These are phyloP conservation scores for Pimpla rufipes DNA, from an alignment of 2,888 invertebrate species.

Conservation along the genomic window DNA sequence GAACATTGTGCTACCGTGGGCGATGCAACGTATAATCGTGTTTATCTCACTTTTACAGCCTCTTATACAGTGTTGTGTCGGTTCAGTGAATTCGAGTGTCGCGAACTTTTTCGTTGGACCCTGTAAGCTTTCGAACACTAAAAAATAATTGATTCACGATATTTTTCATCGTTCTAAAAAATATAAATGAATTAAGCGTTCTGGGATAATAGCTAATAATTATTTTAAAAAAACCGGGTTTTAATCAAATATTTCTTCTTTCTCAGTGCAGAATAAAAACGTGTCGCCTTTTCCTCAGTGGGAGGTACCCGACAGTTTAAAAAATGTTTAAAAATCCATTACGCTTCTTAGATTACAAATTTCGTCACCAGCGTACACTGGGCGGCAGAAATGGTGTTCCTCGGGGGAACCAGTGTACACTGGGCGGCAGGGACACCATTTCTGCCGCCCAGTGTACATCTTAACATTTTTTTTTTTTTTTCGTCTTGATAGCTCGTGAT, in stretches of 20 bases:
- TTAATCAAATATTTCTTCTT: too few relatives aligned
- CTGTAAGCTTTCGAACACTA: not conserved
- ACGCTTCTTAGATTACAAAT: not conserved
- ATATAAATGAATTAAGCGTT: too few relatives aligned
- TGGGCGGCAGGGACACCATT: too few relatives aligned
- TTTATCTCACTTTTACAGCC: constrained; percentile 11
- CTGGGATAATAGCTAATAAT: too few relatives aligned
- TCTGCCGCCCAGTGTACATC: too few relatives aligned
- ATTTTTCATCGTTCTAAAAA: too few relatives aligned
- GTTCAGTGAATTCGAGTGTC: not conserved
- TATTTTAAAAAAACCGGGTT: not conserved
- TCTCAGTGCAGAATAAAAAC: too few relatives aligned
- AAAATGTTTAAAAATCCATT: not conserved
- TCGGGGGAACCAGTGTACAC: too few relatives aligned
- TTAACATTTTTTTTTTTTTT: not conserved
- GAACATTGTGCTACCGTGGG: constrained; percentile 38
- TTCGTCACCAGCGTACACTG: not conserved
- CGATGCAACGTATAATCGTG: constrained; percentile 9
- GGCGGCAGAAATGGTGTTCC: too few relatives aligned
- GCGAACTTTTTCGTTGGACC: not conserved
- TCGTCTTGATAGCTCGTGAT: not conserved
- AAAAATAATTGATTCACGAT: too few relatives aligned
- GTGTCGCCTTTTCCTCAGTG: not conserved
- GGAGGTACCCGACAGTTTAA: not conserved
- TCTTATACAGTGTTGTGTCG: not conserved